Evolutionary conservation across 2,888 invertebrate species (phyloP), one percentile per base, ranked within the genome.

Genomic region (Geophilus truncorum): DNA sequence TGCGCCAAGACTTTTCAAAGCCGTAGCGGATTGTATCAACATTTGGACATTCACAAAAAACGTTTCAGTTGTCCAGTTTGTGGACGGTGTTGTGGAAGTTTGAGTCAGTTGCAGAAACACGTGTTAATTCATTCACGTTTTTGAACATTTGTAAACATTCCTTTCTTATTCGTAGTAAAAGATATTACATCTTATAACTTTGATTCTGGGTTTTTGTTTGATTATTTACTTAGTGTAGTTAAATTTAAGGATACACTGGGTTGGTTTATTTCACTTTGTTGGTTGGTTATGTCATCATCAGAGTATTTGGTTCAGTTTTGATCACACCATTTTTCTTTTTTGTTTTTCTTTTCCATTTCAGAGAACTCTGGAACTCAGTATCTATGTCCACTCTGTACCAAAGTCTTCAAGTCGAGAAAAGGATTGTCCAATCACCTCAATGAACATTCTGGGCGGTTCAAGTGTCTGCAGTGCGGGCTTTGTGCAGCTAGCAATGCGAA

Each of bases 391-490:
- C 62, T 79, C 25, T 79, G 79, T 34, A 32, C 45, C 62, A 79
- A 79, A 34, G 57, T 79, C 32, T 79, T 79, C 62, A 28, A 51
- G 40, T 79, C 79, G 28, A 51, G 79, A 45, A 79, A 45, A 25
- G 79, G 51, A 28, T 57, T 45, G 12, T 79, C 79, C 57, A 79
- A 79, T 57, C 79, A 79, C n/a, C 30, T 79, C n/a, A 79, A 79
- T 57, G 51, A 51, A 45, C 79, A 79, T 62, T 32, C 40, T 28
- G 79, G 79, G n/a, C 79, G 79, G 28, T 79, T 79, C 57, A 51
- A 79, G 57, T 79, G 79, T n/a, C n/a, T 12, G 7, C 25, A 25
- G 2, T 79, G 79, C 21, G 62, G 79, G 3, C n/a, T 51, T 23
- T 79, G 79, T 21, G 45, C 51, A 28, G 79, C 45, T 15, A 79